Evolutionary conservation across 92 coral and sea anemone species (phyloP), one percentile per base, ranked within the genome.

Genomic region (Epizoanthus stellaris): DNA sequence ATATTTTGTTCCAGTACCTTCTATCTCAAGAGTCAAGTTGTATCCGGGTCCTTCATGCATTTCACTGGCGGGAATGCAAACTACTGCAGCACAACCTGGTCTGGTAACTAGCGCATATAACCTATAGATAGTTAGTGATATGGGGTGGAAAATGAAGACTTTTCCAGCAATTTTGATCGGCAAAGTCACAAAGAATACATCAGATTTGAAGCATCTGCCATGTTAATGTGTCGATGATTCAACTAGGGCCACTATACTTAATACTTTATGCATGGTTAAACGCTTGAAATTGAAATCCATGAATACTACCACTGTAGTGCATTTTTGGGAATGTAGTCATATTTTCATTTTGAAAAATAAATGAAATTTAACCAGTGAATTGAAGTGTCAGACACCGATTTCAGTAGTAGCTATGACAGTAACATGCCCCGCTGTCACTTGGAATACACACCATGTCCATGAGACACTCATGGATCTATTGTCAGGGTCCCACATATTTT

Each of bases 1-100:
- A 17, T 49, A 34, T 62, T 52, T 79, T 79, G 17, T 63, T 63
- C 40, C 20, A 64, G 16, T 43, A 43, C 19, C 47, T 79, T 79
- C 72, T 42, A 1, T 57, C 42, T 6, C 56, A 52, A 52, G 14
- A 52, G 56, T 52, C 52, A 64, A 42, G 56, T 64, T 20, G 38
- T 20, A 63, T 49, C 70, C 43, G 72, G 83, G 45, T 79, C 56
- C 83, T 63, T 42, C 83, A 79, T 79, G 83, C 83, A 79, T 79
- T 79, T 79, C 53, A 79, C 83, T 63, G 83, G 83, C 21, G 83
- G 83, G 39, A 79, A 79, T 64, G 83, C 60, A 6, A 64, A 79
- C 56, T 45, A 63, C 45, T 79, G 83, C 83, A 79, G 20, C 25
- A 79, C 83, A 21, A 79, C 83, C 16, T 79, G 83, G 83, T 79